Evolutionary conservation across 2,888 invertebrate genomes (phyloP).

Genomic region (Agrotis clavis): DNA sequence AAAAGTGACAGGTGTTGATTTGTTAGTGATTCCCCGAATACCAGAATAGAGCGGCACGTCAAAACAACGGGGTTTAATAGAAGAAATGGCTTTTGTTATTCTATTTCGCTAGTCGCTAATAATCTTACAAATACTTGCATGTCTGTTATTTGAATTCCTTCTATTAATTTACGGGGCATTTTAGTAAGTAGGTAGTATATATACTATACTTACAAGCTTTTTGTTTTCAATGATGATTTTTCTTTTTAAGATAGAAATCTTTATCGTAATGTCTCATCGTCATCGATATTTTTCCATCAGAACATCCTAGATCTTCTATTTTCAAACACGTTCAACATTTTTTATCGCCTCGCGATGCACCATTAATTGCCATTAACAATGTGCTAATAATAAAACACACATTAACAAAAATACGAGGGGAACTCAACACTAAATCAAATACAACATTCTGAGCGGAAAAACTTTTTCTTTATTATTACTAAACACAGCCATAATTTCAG

Average conservation of each 20-base stretch:
- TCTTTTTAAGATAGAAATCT: neutral
- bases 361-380: conserved; percentile 60
- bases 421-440: conserved; percentile 70
- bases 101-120: conserved; percentile 72
- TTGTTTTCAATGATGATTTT: conserved; percentile 49
- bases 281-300: conserved; percentile 12
- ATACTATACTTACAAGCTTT: conserved; percentile 10
- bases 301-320: neutral
- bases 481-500: conserved; percentile 71
- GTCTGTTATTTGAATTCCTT: conserved; percentile 74
- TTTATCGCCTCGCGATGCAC: conserved; percentile 28
- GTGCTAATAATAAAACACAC: conserved; percentile 57
- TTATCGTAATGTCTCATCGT: conserved; percentile 5
- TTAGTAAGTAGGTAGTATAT: conserved; percentile 57
- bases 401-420: conserved; percentile 62
- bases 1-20: conserved; percentile 88
- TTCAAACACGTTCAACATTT: neutral
- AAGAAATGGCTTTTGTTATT: conserved; percentile 79
- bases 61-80: conserved; percentile 82
- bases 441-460: conserved; percentile 66
- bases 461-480: conserved; percentile 71
- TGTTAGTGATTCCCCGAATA: conserved; percentile 83
- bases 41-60: conserved; percentile 82
- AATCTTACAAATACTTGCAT: conserved; percentile 76
- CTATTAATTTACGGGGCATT: conserved; percentile 76